A percentile compares a stretch with the other conserved stretches of the same genome.
These are phyloP conservation scores for Nephrotoma flavescens DNA, from an alignment of 2,888 invertebrate species.

Conservation along the genomic window DNA sequence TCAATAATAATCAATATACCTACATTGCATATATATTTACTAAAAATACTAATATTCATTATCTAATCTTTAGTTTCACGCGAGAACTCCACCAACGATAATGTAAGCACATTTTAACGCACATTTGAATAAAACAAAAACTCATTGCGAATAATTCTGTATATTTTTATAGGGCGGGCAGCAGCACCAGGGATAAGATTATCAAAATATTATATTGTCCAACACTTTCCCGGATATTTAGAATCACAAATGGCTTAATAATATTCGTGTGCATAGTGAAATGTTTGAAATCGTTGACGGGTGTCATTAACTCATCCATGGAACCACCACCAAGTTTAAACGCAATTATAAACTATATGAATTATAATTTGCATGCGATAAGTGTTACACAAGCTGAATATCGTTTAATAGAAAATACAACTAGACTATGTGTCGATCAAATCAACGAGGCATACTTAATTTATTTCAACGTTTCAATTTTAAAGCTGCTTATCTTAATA, in stretches of 20 bases:
- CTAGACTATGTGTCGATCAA: neutral
- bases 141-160: neutral
- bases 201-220: neutral
- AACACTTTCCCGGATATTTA: neutral
- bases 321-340: neutral
- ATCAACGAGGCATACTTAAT: neutral
- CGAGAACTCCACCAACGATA: neutral
- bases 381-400: neutral
- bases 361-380: neutral
- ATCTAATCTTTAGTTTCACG: neutral
- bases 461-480: neutral
- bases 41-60: neutral
- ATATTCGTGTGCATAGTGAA: neutral
- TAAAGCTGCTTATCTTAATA: neutral
- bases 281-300: neutral
- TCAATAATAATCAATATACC: too few species aligned
- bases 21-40: neutral
- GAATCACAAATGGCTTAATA: neutral
- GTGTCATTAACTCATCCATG: neutral
- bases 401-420: neutral
- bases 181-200: neutral
- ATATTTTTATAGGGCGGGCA: neutral
- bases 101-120: neutral
- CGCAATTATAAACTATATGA: neutral
- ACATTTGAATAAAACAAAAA: neutral